These are phyloP conservation scores for Entomyzon cyanotis DNA, from an alignment of 2,113 vertebrate genomes.

Conservation along the genomic window DNA sequence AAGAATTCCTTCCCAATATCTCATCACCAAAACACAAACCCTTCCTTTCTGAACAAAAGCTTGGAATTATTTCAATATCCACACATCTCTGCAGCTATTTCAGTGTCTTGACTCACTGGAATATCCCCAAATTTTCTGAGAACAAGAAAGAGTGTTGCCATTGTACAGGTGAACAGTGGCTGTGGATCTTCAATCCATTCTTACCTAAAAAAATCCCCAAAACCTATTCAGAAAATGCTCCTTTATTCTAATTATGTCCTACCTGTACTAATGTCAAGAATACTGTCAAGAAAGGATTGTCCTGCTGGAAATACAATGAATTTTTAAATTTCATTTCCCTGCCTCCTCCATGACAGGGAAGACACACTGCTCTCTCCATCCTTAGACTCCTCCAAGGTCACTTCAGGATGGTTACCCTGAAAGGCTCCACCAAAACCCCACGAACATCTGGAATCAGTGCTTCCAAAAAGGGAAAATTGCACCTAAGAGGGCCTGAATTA, in stretches of 20 bases:
- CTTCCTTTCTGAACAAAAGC: background rate
- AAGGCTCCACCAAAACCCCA: background rate
- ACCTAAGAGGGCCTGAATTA: background rate
- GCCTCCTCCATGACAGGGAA: background rate
- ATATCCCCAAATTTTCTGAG: background rate
- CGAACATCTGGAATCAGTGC: accelerated
- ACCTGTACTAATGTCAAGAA: background rate
- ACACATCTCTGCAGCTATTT: background rate
- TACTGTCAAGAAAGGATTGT: background rate
- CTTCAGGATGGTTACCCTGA: background rate
- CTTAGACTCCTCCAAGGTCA: background rate
- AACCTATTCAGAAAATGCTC: accelerated
- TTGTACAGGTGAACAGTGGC: accelerated
- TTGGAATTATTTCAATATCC: background rate
- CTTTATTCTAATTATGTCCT: background rate
- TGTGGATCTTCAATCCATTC: background rate
- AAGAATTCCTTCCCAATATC: background rate
- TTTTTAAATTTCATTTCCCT: background rate
- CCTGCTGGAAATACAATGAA: background rate
- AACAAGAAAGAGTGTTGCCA: background rate
- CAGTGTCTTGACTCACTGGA: background rate
- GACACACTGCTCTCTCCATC: background rate
- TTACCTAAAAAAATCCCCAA: background rate
- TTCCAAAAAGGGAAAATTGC: background rate
- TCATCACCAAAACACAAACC: background rate